Percentiles rank a stretch among this genome's conserved stretches.
Evolutionary conservation across 2,113 vertebrate genomes (phyloP).

Genomic region (Hyaena hyaena): DNA sequence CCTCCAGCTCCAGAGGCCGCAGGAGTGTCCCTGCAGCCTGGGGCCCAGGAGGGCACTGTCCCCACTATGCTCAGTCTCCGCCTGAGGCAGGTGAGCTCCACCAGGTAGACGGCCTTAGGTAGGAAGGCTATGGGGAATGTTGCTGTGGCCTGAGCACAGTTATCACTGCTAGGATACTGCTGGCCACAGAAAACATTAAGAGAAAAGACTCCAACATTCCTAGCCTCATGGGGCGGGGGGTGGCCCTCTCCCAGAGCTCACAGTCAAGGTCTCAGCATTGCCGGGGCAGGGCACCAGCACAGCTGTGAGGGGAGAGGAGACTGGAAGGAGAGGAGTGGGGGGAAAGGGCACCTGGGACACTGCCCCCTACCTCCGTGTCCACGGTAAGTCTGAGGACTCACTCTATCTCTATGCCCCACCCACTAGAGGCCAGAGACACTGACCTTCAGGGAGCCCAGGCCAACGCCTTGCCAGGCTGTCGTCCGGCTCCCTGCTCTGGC

Average conservation of each 20-base stretch:
- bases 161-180: neutral
- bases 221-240: neutral
- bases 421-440: neutral
- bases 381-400: neutral
- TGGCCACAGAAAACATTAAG: neutral
- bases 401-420: neutral
- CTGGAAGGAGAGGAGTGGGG: accelerated
- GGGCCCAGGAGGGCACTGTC: too few species aligned
- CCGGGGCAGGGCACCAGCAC: neutral
- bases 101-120: accelerated
- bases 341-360: neutral
- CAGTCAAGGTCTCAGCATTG: neutral
- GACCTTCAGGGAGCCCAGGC: neutral
- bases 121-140: neutral
- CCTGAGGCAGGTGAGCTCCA: neutral
- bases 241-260: neutral
- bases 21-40: neutral
- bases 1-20: neutral
- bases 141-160: neutral
- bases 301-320: neutral
- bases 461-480: accelerated
- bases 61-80: neutral
- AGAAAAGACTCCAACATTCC: neutral
- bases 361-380: neutral
- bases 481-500: neutral